These are phyloP conservation scores for Eupithecia exiguata DNA, from an alignment of 2,888 invertebrate species.

Conservation along the genomic window DNA sequence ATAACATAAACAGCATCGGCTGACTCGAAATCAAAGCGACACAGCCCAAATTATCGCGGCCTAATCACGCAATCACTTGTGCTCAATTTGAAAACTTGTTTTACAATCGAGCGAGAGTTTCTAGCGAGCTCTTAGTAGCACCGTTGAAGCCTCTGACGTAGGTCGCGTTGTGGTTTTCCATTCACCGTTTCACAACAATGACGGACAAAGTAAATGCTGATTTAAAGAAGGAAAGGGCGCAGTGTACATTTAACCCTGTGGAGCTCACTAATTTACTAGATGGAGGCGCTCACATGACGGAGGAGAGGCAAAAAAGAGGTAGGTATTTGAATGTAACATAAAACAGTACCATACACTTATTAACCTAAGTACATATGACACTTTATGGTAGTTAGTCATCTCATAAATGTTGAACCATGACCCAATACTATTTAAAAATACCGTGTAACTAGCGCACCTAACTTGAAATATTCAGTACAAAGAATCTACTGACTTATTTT, in stretches of 20 bases:
- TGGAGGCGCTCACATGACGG: slow-evolving; percentile 89
- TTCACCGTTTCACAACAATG: slow-evolving; percentile 50
- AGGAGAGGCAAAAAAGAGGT: slow-evolving; percentile 85
- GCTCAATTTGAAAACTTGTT: slow-evolving; percentile 33
- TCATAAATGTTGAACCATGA: neutral
- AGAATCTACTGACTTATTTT: neutral
- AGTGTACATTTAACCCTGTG: slow-evolving; percentile 88
- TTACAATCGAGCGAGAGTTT: slow-evolving; percentile 15
- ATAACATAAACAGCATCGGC: neutral
- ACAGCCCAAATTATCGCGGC: slow-evolving; percentile 13
- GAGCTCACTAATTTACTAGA: slow-evolving; percentile 92
- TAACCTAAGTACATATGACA: neutral
- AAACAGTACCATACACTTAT: neutral
- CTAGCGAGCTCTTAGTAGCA: slow-evolving; percentile 11
- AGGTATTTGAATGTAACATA: slow-evolving; percentile 56
- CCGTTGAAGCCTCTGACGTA: slow-evolving; percentile 25
- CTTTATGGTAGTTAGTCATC: neutral
- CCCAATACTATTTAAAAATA: neutral
- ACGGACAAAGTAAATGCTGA: slow-evolving; percentile 85
- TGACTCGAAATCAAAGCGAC: slow-evolving; percentile 1
- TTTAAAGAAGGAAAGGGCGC: slow-evolving; percentile 88
- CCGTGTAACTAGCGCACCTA: neutral
- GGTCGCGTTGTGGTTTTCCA: slow-evolving; percentile 20
- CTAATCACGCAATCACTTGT: slow-evolving; percentile 17
- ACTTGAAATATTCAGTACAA: neutral